Evolutionary conservation across 2,888 invertebrate genomes (phyloP).

Genomic region (Rhimphoctona megacephalus): DNA sequence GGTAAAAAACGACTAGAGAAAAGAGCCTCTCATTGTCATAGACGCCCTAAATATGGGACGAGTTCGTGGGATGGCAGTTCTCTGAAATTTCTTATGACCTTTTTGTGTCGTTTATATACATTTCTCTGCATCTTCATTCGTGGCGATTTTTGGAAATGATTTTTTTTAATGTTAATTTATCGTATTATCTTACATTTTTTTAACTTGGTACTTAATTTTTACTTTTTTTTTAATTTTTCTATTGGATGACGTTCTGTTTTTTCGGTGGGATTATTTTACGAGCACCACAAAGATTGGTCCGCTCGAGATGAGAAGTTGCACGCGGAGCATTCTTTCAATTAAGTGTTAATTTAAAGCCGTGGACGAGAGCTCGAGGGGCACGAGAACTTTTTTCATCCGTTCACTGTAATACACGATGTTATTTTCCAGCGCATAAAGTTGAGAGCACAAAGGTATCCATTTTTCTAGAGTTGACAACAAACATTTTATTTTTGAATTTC

Average conservation of each 20-base stretch:
- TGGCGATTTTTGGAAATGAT: not conserved
- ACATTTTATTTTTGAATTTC: not conserved
- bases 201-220: no score
- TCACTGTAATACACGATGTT: not conserved
- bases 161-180: not conserved
- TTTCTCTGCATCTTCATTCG: not conserved
- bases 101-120: not conserved
- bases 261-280: constrained; percentile 32
- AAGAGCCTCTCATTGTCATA: constrained; percentile 14
- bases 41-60: not conserved
- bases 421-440: not conserved
- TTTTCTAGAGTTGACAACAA: not conserved
- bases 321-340: constrained; percentile 61
- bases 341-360: constrained; percentile 55
- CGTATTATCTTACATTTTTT: not conserved
- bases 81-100: not conserved
- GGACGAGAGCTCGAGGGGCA: constrained; percentile 50
- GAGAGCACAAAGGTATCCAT: not conserved
- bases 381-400: constrained; percentile 40
- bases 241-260: not conserved
- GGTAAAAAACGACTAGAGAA: not conserved
- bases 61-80: not conserved
- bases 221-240: not conserved
- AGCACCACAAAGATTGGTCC: constrained; percentile 15
- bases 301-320: constrained; percentile 42